Base-by-base conservation (phyloP, 2,797 vertebrate species). In the Sphaeramia orbicularis region DNA sequence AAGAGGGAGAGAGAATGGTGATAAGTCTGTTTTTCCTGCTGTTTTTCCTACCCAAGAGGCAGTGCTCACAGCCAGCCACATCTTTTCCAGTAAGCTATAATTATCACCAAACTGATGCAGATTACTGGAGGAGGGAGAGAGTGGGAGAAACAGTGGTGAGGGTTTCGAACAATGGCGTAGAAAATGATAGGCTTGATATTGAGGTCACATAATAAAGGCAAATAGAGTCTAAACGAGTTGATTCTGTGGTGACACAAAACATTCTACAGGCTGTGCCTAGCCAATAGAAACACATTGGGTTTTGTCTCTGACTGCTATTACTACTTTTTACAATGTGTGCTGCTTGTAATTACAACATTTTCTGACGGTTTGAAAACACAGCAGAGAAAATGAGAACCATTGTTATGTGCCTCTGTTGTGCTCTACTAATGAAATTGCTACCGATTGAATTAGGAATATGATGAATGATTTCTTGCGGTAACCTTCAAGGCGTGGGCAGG, bases 71-170 rank as follows among this genome's bases (percentile, higher is more conserved):
- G 78, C 68, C 76, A 58, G 81, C 79, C 79, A 68, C 76, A 60
- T 84, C 73, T 65, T 84, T 83, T 84, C 86, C 87, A 89, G 84
- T 55, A 85, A 74, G 64, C 86, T 88, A 64, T 90, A 89, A 91
- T 92, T 86, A 89, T 82, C 83, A 69, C 63, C 74, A 65, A 84
- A 82, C 73, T 56, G 76, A 78, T 11, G 71, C 81, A 85, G 84
- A 87, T 87, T 80, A 87, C 80, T 19, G 86, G 71, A 81, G 81
- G 47, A 78, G 67, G 30, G 62, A 65, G 60, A 8, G 71, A 65
- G 77, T 2, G 56, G 21, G 70, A 64, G 69, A 57, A 40, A 47
- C 50, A 42, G 74, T 7, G 10, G 65, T 3, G 40, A 70, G 60
- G 48, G 58, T 64, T 83, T 67, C 40, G 35, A 87, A 88, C 78